A percentile compares a stretch with the other conserved stretches of the same genome.
These are phyloP conservation scores for Deilephila porcellus DNA, from an alignment of 2,888 invertebrate species.

Conservation along the genomic window DNA sequence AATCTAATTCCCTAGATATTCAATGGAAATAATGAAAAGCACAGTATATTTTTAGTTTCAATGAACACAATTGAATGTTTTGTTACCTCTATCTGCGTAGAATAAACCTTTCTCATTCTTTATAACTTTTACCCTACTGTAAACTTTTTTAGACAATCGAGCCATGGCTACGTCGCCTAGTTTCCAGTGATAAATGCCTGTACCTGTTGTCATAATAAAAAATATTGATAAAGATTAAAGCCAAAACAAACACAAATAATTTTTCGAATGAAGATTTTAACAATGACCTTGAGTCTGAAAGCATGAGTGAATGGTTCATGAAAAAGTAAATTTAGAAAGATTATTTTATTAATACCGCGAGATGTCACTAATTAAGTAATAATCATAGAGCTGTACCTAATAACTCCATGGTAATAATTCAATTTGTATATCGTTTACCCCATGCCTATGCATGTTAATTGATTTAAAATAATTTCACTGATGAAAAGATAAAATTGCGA, in stretches of 20 bases:
- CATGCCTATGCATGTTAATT: too few relatives aligned
- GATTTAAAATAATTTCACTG: too few relatives aligned
- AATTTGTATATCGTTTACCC: too few relatives aligned
- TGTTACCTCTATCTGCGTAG: constrained; percentile 73
- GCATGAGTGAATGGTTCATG: constrained; percentile 31
- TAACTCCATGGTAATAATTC: too few relatives aligned
- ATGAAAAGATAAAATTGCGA: too few relatives aligned
- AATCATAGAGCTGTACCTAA: too few relatives aligned
- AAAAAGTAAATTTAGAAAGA: not conserved
- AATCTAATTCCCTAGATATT: too few relatives aligned
- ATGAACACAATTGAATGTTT: constrained; percentile 29
- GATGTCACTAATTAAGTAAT: not conserved
- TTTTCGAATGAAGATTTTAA: constrained; percentile 6
- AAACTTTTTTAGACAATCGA: constrained; percentile 70
- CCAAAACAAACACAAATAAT: not conserved
- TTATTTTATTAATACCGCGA: not conserved
- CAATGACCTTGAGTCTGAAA: constrained; percentile 23
- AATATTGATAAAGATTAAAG: not conserved
- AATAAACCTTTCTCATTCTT: constrained; percentile 75
- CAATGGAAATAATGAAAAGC: too few relatives aligned
- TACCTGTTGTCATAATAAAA: constrained; percentile 48
- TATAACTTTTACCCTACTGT: constrained; percentile 72
- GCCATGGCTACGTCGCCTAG: constrained; percentile 75
- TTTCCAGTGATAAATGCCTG: constrained; percentile 73
- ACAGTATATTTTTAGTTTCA: not conserved